Evolutionary conservation across 2,113 vertebrate species (phyloP).

Genomic region (Takifugu flavidus): DNA sequence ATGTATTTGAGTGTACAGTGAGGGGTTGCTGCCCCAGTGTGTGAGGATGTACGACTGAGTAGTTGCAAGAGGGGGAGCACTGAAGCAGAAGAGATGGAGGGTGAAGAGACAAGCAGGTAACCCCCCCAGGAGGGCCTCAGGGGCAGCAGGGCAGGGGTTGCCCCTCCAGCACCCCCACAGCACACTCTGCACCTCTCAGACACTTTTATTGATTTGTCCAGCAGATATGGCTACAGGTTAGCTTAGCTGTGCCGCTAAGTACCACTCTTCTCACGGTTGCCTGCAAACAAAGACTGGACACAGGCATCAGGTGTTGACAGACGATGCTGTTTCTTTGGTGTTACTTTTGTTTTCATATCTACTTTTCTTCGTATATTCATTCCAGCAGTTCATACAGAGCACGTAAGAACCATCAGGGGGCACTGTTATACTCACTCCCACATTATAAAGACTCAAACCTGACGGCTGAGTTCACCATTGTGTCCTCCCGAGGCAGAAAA

Average conservation of each 20-base stretch:
- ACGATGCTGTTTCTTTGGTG: conserved; percentile 25
- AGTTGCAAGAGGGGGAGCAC: conserved; percentile 69
- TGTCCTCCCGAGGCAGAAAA: conserved; percentile 32
- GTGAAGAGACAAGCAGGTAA: conserved; percentile 66
- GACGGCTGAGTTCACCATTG: conserved; percentile 25
- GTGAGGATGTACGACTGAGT: conserved; percentile 17
- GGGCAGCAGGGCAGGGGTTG: conserved; percentile 79
- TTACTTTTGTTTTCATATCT: conserved; percentile 5
- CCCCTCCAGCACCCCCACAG: conserved; percentile 59
- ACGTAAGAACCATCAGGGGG: conserved; percentile 48
- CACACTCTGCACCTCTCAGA: conserved; percentile 78
- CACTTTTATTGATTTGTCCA: conserved; percentile 87
- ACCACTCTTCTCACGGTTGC: conserved; percentile 67
- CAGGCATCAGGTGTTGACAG: conserved; percentile 42
- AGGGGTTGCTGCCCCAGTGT: conserved; percentile 8
- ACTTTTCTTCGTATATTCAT: background rate
- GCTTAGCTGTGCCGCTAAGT: conserved; percentile 84
- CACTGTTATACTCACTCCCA: conserved; percentile 38
- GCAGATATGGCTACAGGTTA: conserved; percentile 81
- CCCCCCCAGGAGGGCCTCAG: conserved; percentile 68
- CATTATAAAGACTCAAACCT: conserved; percentile 11
- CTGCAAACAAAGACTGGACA: conserved; percentile 61
- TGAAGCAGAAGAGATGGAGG: conserved; percentile 76
- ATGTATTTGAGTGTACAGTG: conserved; percentile 13
- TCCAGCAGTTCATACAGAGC: conserved; percentile 7